Conservation (phyloP, 2,888 invertebrate species). For the Mythimna pallens region DNA sequence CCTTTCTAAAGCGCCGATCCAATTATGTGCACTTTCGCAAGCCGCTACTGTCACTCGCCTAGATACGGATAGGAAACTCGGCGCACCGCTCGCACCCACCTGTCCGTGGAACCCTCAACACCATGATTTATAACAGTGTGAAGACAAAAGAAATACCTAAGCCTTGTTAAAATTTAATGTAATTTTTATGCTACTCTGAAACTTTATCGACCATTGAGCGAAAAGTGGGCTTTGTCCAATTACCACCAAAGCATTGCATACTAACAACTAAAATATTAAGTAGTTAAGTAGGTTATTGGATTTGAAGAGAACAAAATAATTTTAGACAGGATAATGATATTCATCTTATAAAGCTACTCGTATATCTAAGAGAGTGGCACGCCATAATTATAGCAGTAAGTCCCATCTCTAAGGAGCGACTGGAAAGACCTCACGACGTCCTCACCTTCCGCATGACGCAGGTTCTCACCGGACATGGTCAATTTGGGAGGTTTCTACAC, state of each 20-base stretch:
- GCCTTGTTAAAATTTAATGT: constrained; percentile 46
- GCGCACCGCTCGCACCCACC: constrained; percentile 83
- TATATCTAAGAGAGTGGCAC: too few relatives aligned
- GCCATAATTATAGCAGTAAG: too few relatives aligned
- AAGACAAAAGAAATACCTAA: constrained; percentile 40
- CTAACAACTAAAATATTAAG: constrained; percentile 1
- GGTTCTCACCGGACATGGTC: too few relatives aligned
- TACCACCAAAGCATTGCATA: constrained; percentile 17
- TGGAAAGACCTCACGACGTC: too few relatives aligned
- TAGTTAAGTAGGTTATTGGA: constrained; percentile 16
- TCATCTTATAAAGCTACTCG: neutral
- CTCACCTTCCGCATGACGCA: too few relatives aligned
- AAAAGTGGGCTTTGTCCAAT: constrained; percentile 52
- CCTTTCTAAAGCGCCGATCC: constrained; percentile 91
- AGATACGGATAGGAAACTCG: constrained; percentile 90
- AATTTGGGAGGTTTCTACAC: too few relatives aligned
- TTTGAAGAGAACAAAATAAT: constrained; percentile 4
- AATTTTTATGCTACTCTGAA: constrained; percentile 52
- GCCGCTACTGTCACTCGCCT: constrained; percentile 90
- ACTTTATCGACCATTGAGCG: constrained; percentile 51
- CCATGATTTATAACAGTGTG: constrained; percentile 55
- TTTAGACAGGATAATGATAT: neutral
- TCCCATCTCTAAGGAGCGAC: too few relatives aligned
- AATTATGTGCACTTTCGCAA: constrained; percentile 91
- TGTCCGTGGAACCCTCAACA: constrained; percentile 75